Conservation (phyloP, 2,888 invertebrate species). For the Torymus texanus region DNA sequence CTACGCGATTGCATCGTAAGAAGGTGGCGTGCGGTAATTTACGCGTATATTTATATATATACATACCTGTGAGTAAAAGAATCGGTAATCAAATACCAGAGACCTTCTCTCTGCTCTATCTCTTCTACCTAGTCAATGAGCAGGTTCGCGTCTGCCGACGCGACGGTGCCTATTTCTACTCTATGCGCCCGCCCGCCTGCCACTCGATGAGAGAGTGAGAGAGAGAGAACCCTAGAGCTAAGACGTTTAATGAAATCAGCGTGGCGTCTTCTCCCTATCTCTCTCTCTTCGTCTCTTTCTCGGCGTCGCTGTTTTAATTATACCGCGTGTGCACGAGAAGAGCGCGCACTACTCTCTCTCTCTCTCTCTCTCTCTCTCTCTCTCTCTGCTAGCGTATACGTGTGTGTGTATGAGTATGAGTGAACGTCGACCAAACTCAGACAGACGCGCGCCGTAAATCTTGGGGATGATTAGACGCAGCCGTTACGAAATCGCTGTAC, state of each 20-base stretch:
- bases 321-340: slow-evolving; percentile 57
- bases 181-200: no score
- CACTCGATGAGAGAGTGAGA: no score
- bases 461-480: slow-evolving; percentile 68
- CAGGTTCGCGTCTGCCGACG: neutral
- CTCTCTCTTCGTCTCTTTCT: slow-evolving; percentile 48
- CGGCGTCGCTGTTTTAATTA: slow-evolving; percentile 65
- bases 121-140: slow-evolving; percentile 4
- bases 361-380: slow-evolving; percentile 17
- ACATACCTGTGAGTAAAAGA: neutral
- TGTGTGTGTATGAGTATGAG: slow-evolving; percentile 3
- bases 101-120: no score
- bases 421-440: slow-evolving; percentile 57
- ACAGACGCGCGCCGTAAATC: slow-evolving; percentile 63
- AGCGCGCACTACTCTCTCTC: slow-evolving; percentile 54
- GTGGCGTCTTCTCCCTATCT: slow-evolving; percentile 54
- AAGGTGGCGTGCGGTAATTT: no score
- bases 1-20: neutral
- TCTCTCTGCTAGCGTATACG: slow-evolving; percentile 47
- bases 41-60: no score
- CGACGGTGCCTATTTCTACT: slow-evolving; percentile 16
- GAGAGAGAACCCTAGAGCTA: slow-evolving; percentile 55
- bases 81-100: slow-evolving; percentile 11
- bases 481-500: slow-evolving; percentile 68
- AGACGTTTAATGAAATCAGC: slow-evolving; percentile 67